Base-by-base conservation (phyloP, 2,888 invertebrate genomes). In the Bursaphelenchus okinawaensis region DNA sequence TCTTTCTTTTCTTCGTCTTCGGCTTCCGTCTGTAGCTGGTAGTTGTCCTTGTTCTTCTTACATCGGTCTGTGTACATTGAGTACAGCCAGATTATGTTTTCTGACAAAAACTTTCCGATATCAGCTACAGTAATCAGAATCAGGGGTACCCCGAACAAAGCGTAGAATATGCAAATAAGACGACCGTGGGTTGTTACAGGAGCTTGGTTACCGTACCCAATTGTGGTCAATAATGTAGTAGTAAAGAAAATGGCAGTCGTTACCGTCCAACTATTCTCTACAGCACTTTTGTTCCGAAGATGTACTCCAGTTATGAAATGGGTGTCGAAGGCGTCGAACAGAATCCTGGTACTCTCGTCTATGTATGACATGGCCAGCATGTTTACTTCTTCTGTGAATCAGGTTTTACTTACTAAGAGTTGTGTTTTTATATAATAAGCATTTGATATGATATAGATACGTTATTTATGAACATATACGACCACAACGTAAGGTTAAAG, bases 301-400 rank as follows among this genome's bases (percentile, higher is more conserved):
- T 81, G 81, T 20, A 63, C 66, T 7, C 75, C 74, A 40, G 68
- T 75, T 58, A 82, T 75, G 66, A 75, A 83, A 57, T 82, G 79
- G 7, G 82, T 82, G 65, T 82, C 82, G 64, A 82, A 82, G 7
- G 82, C 82, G 23, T 80, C 79, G 69, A 83, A 82, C 7, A 82
- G 73, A 7, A 77, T 67, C n/a, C 74, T 54, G 3, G 82, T 79
- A 19, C 80, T 72, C 59, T 80, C 77, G 60, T 82, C 79, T 28
- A 82, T 74, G 63, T 79, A 74, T n/a, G 73, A 73, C 8, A 65
- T 61, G 1, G 81, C 82, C 19, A 71, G 62, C 8, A 52, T 40
- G 28, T 74, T 67, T 22, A 69, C 51, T 22, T 68, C 60, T 12
- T 71, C 73, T 68, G 52, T n/a, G 64, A 40, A 55, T 62, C 22